phyloP scores from a whole-genome alignment of 30 jellyfish, hydroid and myxozoan genomes.

The Hydractinia symbiolongicarpus region DNA sequence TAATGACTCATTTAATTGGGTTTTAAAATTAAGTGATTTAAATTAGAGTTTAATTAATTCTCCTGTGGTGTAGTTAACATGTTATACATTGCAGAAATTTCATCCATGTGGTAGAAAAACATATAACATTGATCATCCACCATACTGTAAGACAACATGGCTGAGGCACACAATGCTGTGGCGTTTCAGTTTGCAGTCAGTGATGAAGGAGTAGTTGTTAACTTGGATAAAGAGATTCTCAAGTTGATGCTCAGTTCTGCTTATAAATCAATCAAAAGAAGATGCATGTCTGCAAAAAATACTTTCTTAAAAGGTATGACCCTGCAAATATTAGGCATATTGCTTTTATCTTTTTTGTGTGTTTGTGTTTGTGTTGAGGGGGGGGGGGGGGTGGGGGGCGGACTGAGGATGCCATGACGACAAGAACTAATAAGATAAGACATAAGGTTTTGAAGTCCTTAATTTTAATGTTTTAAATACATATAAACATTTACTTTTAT shows the following conservation, averaged over 20 bases:
- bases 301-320: conserved; percentile 60
- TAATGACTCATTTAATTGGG: too few relatives aligned
- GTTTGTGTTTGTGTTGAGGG: too few relatives aligned
- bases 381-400: too few relatives aligned
- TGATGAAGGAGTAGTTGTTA: conserved; percentile 95
- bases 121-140: background rate
- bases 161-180: conserved; percentile 96
- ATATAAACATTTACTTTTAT: too few relatives aligned
- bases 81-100: background rate
- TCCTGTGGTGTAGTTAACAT: too few relatives aligned
- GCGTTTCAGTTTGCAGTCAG: conserved; percentile 98
- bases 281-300: conserved; percentile 80
- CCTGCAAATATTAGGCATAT: background rate
- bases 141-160: conserved; percentile 42
- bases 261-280: conserved; percentile 83
- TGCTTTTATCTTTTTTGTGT: background rate
- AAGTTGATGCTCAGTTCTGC: conserved; percentile 87
- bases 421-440: too few relatives aligned
- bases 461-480: too few relatives aligned
- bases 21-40: too few relatives aligned
- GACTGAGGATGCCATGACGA: too few relatives aligned
- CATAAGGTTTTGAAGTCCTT: too few relatives aligned
- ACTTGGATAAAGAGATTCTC: conserved; percentile 86
- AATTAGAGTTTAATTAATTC: too few relatives aligned
- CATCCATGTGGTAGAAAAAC: background rate